Base-by-base conservation (phyloP, 2,797 vertebrate species). In the Nannoperca obscura region DNA sequence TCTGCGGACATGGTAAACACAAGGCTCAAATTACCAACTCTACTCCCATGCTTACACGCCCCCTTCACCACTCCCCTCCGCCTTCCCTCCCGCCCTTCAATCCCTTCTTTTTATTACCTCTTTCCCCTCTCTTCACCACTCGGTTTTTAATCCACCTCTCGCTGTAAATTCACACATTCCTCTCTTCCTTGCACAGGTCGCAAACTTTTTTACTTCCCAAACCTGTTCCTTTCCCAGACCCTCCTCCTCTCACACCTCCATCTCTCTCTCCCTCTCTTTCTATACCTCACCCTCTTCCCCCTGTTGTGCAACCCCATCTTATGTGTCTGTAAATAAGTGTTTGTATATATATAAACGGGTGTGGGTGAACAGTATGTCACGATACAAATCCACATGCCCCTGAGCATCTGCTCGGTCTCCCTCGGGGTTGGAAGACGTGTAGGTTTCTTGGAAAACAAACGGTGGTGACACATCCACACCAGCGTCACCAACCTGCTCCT, bases 1-100 rank as follows among this genome's bases (percentile, higher is more conserved):
- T 88, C 80, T 61, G 17, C 20, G 52, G 19, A 80, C 65, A 76
- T 61, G 76, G 93, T 93, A 94, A 95, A 94, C 94, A 94, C 80
- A 52, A 63, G 71, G 82, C 89, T 95, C 93, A 8, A 3, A 32
- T 95, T 94, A 92, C 94, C 65, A 53, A 69, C 73, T 27, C 70
- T 59, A 44, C 49, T 59, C 82, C 69, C 36, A 17, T 15, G 14
- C 71, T 74, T 67, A 11, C 50, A 70, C 78, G 3, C 75, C 64
- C 73, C 71, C 74, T 64, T 52, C 71, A 7, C 60, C 57, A 61
- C 67, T 52, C 17, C 27, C 67, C 47, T 14, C 44, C 67, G 44
- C 50, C 81, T 73, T 71, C 34, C 44, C 9, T 40, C 64, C 54
- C 11, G 2, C 40, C 8, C 42, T 52, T 60, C 74, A 53, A 22